A percentile compares a stretch with the other conserved stretches of the same genome.
Evolutionary conservation across 2,113 vertebrate species (phyloP).

Genomic region (Microcebus jonahi): DNA sequence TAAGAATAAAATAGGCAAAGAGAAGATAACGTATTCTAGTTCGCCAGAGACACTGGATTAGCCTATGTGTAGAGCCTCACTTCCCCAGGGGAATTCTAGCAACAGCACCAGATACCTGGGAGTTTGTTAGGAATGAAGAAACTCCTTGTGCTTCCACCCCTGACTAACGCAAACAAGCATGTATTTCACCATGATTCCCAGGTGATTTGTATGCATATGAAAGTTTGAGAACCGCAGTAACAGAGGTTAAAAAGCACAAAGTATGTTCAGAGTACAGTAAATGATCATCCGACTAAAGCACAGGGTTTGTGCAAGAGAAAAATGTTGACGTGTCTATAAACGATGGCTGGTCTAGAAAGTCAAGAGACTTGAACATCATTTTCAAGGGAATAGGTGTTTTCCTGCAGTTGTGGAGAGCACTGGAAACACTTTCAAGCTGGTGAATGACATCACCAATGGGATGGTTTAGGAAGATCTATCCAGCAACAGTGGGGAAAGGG

Average conservation of each 20-base stretch:
- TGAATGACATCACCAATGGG: neutral
- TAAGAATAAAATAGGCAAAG: neutral
- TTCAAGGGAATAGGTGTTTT: neutral
- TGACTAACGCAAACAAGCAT: neutral
- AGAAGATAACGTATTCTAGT: no score
- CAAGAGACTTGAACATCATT: neutral
- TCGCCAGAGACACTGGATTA: neutral
- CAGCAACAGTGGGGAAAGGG: neutral
- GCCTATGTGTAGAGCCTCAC: neutral
- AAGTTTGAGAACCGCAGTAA: neutral
- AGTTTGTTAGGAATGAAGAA: neutral
- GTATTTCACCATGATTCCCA: neutral
- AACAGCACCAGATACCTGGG: neutral
- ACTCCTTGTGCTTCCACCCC: neutral
- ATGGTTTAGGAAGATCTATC: neutral
- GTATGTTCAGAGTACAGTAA: neutral
- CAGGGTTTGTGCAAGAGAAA: neutral
- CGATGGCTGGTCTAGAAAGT: neutral
- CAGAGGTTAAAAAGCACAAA: neutral
- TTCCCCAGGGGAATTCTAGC: rapidly evolving
- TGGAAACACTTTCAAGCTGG: neutral
- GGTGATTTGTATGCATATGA: neutral
- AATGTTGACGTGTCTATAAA: neutral
- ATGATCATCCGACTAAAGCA: neutral
- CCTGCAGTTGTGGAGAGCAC: neutral